phyloP scores from a whole-genome alignment of 2,888 invertebrate species.

The Agonum fuliginosum region DNA sequence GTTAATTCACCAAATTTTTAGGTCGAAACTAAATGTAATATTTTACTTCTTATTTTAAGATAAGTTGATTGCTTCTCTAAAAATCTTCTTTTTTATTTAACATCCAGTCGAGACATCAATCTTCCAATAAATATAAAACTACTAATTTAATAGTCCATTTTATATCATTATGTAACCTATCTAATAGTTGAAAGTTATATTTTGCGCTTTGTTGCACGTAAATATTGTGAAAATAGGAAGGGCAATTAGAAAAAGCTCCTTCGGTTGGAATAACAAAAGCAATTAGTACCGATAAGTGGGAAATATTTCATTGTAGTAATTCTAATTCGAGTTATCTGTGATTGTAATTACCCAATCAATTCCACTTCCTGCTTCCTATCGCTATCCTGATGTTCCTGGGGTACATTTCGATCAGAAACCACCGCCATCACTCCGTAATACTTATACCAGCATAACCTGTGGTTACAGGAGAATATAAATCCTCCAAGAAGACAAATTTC shows the following conservation, averaged over 20 bases:
- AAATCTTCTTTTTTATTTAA: too few species aligned
- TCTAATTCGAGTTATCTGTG: constrained; percentile 44
- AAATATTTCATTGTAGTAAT: constrained; percentile 37
- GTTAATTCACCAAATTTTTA: constrained; percentile 69
- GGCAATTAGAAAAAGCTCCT: too few species aligned
- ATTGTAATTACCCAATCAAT: constrained; percentile 49
- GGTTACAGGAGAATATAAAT: constrained; percentile 52
- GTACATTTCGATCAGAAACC: constrained; percentile 6
- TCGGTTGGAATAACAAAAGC: constrained; percentile 2
- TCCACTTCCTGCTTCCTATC: constrained; percentile 20
- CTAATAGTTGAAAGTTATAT: too few species aligned
- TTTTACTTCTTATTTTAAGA: constrained; percentile 72
- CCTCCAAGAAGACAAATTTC: constrained; percentile 57
- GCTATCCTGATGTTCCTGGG: too few species aligned
- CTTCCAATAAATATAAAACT: too few species aligned
- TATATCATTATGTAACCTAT: too few species aligned
- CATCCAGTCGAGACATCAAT: too few species aligned
- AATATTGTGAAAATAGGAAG: too few species aligned
- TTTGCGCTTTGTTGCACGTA: too few species aligned
- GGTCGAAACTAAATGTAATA: constrained; percentile 75
- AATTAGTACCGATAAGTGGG: constrained; percentile 26
- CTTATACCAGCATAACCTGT: constrained; percentile 20
- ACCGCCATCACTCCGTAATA: constrained; percentile 34
- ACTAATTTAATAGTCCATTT: too few species aligned
- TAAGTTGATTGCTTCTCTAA: too few species aligned